A percentile compares a stretch with the other conserved stretches of the same genome.
Conservation (phyloP, 2,888 invertebrate genomes). For the Archips crataeganus region DNA sequence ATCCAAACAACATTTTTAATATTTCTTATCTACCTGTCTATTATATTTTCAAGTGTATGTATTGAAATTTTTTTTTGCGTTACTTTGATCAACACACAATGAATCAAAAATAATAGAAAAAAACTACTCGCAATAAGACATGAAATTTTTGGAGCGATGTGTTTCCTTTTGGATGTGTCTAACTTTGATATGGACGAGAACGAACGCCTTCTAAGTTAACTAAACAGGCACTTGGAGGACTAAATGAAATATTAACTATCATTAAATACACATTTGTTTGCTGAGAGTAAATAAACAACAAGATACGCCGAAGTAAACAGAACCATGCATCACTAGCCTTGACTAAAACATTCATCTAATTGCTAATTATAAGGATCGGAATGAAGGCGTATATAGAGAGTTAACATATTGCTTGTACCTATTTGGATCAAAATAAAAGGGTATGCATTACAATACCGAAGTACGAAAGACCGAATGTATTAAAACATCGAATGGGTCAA, state of each 20-base stretch:
- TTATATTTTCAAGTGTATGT: background rate
- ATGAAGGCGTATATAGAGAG: background rate
- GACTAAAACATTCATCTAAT: background rate
- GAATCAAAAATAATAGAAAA: too few relatives aligned
- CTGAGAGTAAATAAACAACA: background rate
- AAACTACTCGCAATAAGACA: too few relatives aligned
- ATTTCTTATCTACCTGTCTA: background rate
- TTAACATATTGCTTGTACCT: background rate
- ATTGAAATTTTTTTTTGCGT: too few relatives aligned
- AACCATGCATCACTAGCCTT: background rate
- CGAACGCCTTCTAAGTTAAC: background rate
- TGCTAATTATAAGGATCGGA: background rate
- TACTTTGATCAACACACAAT: too few relatives aligned
- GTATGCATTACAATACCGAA: too few relatives aligned
- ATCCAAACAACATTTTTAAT: background rate
- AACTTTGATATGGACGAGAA: background rate
- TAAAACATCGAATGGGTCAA: too few relatives aligned
- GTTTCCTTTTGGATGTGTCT: background rate
- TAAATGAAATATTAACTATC: background rate
- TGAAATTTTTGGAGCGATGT: background rate
- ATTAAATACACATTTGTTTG: background rate
- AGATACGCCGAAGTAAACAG: conserved; percentile 4
- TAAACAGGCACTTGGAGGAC: background rate
- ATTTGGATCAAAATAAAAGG: too few relatives aligned
- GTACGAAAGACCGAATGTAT: too few relatives aligned